These are phyloP conservation scores for Danaus melanippus DNA, from an alignment of 1,140 invertebrate genomes.

Conservation along the genomic window DNA sequence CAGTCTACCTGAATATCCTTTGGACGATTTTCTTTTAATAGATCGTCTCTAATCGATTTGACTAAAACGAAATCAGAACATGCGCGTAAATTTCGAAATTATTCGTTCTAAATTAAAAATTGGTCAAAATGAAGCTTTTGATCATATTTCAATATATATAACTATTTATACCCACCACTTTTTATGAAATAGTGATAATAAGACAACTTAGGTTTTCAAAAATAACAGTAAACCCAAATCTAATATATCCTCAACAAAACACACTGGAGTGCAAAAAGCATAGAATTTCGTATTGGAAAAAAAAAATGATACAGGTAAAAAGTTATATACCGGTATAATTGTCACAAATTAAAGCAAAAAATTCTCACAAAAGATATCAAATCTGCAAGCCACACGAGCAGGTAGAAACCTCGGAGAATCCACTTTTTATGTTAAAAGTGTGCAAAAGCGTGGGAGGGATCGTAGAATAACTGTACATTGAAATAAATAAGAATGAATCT, in stretches of 20 bases:
- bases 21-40: conserved; percentile 56
- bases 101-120: no score
- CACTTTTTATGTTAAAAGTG: conserved; percentile 53
- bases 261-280: conserved; percentile 58
- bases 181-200: no score
- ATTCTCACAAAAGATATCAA: conserved; percentile 66
- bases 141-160: no score
- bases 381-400: conserved; percentile 72
- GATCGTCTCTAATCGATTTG: conserved; percentile 57
- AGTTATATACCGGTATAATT: conserved; percentile 72
- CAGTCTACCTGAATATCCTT: conserved; percentile 59
- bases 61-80: conserved; percentile 8
- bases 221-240: conserved; percentile 46
- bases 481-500: no score
- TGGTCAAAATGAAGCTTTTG: no score
- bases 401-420: conserved; percentile 59
- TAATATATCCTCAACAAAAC: conserved; percentile 42
- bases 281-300: conserved; percentile 37
- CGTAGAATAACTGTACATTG: conserved; percentile 55
- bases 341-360: conserved; percentile 72
- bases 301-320: conserved; percentile 67
- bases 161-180: no score
- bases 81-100: conserved; percentile 3
- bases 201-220: conserved; percentile 9
- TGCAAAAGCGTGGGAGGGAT: conserved; percentile 66